These are phyloP conservation scores for Volucella inanis DNA, from an alignment of 2,888 invertebrate genomes.

Conservation along the genomic window DNA sequence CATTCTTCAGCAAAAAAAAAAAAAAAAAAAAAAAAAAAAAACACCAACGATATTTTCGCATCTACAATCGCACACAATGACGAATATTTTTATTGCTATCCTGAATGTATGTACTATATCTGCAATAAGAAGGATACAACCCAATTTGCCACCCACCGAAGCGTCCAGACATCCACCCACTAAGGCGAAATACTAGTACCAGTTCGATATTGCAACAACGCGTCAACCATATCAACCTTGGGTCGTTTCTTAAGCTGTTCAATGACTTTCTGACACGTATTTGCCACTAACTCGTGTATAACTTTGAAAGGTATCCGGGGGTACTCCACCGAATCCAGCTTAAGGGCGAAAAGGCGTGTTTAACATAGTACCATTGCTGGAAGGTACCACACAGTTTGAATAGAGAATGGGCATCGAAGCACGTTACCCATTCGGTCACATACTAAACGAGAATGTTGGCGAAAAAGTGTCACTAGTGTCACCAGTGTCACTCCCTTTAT, in stretches of 20 bases:
- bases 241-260: constrained; percentile 63
- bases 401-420: constrained; percentile 61
- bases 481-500: constrained; percentile 74
- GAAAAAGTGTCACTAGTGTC: constrained; percentile 74
- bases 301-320: constrained; percentile 6
- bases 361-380: constrained; percentile 7
- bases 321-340: constrained; percentile 17
- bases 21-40: constrained; percentile 3
- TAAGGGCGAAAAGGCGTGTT: constrained; percentile 46
- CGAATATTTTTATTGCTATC: constrained; percentile 49
- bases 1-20: not conserved
- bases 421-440: constrained; percentile 73
- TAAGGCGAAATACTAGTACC: not conserved
- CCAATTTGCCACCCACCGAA: constrained; percentile 53
- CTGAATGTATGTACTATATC: constrained; percentile 15
- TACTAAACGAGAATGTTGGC: constrained; percentile 74
- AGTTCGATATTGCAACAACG: constrained; percentile 60
- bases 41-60: constrained; percentile 4
- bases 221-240: constrained; percentile 53
- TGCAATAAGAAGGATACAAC: not conserved
- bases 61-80: constrained; percentile 37
- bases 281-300: constrained; percentile 63
- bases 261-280: constrained; percentile 71
- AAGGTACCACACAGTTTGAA: too few relatives aligned
- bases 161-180: not conserved